Evolutionary conservation across 2,113 vertebrate genomes (phyloP), one percentile per base, ranked within the genome.

Genomic region (Falcunculus frontatus): DNA sequence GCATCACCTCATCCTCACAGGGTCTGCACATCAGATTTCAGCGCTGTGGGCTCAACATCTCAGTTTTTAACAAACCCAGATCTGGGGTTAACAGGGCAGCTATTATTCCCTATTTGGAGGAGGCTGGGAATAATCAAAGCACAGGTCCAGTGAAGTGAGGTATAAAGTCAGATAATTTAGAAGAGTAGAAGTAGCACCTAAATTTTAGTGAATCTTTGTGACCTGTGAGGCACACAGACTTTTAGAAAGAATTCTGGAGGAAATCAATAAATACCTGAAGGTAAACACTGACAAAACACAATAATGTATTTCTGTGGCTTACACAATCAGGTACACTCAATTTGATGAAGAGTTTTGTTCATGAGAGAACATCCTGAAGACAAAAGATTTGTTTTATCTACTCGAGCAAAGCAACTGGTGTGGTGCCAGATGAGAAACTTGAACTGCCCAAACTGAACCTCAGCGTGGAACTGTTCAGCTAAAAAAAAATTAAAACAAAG

Each of bases 151-250:
- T 11, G 46, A 76, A 76, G 35, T 0, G 2, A 93, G 49, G 23
- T 5, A 12, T 23, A 6, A 6, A 6, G 10, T 1, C 37, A 32
- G 16, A 2, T 2, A 7, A 59, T 0, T 32, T 0, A 41, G 37
- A 59, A 67, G 7, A 39, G 21, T 27, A 49, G 53, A 82, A 67
- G 26, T 4, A 49, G 11, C 12, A 41, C 2, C 22, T 13, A 6
- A 8, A 41, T n/a, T 49, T 72, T 8, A 70, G 50, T 11, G 23
- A 30, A 25, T 22, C 22, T 59, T 57, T 53, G 21, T 30, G 44
- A 42, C 2, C 60, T 42, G 19, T 8, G 30, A 2, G 8, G 32
- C 35, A 67, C 4, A 29, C 7, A 25, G 53, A 26, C 8, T 65
- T 82, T 22, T 0, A 60, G 42, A 26, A 55, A 29, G 63, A 29